Evolutionary conservation across 2,888 invertebrate species (phyloP).

Genomic region (Willowsia nigromaculata): DNA sequence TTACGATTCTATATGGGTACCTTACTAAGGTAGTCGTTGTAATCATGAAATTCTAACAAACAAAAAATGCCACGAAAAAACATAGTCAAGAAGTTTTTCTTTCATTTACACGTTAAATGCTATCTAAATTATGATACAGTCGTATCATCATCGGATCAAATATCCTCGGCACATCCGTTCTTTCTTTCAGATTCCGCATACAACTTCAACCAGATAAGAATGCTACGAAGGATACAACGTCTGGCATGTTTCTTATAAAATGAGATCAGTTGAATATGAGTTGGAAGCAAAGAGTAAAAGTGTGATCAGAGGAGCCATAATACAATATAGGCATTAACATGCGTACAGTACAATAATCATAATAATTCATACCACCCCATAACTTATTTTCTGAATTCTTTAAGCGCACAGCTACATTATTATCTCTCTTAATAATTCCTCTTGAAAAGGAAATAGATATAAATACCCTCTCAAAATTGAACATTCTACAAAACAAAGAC

Average conservation of each 20-base stretch:
- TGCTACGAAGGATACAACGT: no score
- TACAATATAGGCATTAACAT: background rate
- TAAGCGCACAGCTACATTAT: background rate
- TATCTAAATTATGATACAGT: conserved; percentile 41
- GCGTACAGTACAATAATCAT: background rate
- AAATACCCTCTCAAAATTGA: background rate
- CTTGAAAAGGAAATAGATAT: background rate
- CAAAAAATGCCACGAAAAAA: background rate
- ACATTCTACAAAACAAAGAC: background rate
- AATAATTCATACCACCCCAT: conserved; percentile 16
- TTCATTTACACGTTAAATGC: conserved; percentile 1
- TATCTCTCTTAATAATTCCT: background rate
- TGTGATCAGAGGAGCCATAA: background rate
- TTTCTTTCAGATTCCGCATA: background rate
- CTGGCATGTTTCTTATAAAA: no score
- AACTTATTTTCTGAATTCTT: background rate
- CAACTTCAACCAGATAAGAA: background rate
- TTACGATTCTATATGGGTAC: background rate
- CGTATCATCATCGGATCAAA: conserved; percentile 40
- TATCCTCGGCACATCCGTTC: conserved; percentile 53
- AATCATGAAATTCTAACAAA: background rate
- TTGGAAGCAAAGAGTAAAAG: background rate
- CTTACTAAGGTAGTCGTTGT: background rate
- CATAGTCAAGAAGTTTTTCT: background rate
- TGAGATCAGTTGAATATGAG: no score